Conservation (phyloP, 2,113 vertebrate species). For the Nothobranchius kuhntae region DNA sequence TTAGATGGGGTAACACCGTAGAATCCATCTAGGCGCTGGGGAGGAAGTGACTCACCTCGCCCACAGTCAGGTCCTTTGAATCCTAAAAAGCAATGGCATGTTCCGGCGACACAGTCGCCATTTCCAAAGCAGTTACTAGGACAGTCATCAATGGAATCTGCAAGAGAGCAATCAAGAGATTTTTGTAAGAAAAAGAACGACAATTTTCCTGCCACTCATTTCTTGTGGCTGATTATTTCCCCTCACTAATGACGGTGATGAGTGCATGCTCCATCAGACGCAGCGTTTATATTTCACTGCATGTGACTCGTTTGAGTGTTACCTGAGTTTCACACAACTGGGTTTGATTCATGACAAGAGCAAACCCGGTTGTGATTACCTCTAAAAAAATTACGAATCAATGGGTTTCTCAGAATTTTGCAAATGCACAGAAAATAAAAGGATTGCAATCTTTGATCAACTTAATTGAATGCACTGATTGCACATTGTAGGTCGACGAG, state of each 20-base stretch:
- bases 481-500: constrained; percentile 2
- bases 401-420: constrained; percentile 4
- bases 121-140: constrained; percentile 98
- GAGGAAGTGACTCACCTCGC: constrained; percentile 82
- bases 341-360: constrained; percentile 15
- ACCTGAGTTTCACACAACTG: constrained; percentile 23
- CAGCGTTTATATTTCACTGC: constrained; percentile 48
- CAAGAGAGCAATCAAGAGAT: constrained; percentile 58
- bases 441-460: constrained; percentile 12
- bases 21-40: constrained; percentile 23
- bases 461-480: constrained; percentile 31
- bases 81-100: constrained; percentile 94
- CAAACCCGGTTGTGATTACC: constrained; percentile 29
- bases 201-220: constrained; percentile 59
- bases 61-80: constrained; percentile 96
- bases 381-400: constrained; percentile 17
- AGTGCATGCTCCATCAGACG: constrained; percentile 39
- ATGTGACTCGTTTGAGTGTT: constrained; percentile 30
- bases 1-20: constrained; percentile 12
- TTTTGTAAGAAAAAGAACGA: constrained; percentile 37
- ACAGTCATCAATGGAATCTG: constrained; percentile 96
- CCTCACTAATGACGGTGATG: constrained; percentile 54
- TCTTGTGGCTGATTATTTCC: constrained; percentile 53
- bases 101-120: constrained; percentile 93
- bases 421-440: constrained; percentile 8